phyloP scores from a whole-genome alignment of 2,113 vertebrate genomes.

The Colaptes auratus region DNA sequence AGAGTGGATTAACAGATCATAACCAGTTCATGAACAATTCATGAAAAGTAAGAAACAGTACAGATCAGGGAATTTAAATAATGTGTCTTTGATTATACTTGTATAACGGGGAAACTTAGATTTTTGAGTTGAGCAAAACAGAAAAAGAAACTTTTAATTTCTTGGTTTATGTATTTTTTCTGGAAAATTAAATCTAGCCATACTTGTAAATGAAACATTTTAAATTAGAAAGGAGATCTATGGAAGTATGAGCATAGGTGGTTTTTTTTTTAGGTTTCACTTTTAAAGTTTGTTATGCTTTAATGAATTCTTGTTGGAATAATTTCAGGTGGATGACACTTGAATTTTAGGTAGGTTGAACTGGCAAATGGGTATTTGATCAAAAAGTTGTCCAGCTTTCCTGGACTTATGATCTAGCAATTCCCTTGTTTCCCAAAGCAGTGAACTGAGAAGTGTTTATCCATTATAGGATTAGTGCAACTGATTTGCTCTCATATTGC shows the following conservation, averaged over 20 bases:
- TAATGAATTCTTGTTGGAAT: neutral
- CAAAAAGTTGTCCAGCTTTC: neutral
- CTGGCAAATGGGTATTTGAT: neutral
- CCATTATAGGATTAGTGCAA: neutral
- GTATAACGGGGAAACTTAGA: neutral
- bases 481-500: neutral
- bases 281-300: neutral
- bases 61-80: neutral
- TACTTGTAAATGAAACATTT: neutral
- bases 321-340: neutral
- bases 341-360: neutral
- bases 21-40: constrained; percentile 5
- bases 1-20: constrained; percentile 31
- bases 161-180: neutral
- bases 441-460: neutral
- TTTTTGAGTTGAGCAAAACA: neutral
- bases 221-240: neutral
- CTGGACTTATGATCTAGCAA: neutral
- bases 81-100: neutral
- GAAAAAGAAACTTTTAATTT: neutral
- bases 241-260: neutral
- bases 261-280: neutral
- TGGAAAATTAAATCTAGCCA: neutral
- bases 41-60: neutral
- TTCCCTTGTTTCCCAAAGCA: neutral